Evolutionary conservation across 2,888 invertebrate genomes (phyloP), one percentile per base, ranked within the genome.

Genomic region (Agriopis marginaria): DNA sequence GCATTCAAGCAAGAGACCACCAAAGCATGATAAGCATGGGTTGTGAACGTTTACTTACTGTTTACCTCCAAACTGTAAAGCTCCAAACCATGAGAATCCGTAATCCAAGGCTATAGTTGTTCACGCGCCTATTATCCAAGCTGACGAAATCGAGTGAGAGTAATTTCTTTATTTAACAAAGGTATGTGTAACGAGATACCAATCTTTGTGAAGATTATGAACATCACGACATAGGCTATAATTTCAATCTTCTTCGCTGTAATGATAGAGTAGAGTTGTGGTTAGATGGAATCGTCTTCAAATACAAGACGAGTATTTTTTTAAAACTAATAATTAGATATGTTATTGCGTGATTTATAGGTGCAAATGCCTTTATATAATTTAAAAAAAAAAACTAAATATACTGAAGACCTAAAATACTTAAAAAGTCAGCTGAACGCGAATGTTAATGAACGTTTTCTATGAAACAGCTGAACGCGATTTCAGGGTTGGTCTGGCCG

Each of bases 151-250:
- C 68, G 55, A 76, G 76, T 68, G 73, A 69, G 73, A 73, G 72
- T 75, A 75, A 75, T 76, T 68, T 76, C 71, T 75, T 66, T 68
- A 75, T 76, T 75, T 72, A 66, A 69, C 72, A 59, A 68, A 66
- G 69, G 65, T 69, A 65, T 45, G 53, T 69, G 62, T 66, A 58
- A 70, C 69, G 42, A 64, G 72, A 70, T 64, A 55, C 47, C 63
- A 55, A 63, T 69, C 69, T 67, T 23, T 60, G 54, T 54, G 59
- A 66, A 59, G 58, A 66, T 70, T 65, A 70, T 65, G 47, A 65
- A 53, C 49, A 64, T 51, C 54, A 58, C 9, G 44, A 32, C 56
- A 40, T 47, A 51, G 44, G 12, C 51, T 69, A 55, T 62, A 65
- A 62, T 69, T 68, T 68, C 32, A 32, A 32, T 32, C n/a, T 50